These are phyloP conservation scores for Eutolmus rufibarbis DNA, from an alignment of 2,888 invertebrate genomes.

Conservation along the genomic window DNA sequence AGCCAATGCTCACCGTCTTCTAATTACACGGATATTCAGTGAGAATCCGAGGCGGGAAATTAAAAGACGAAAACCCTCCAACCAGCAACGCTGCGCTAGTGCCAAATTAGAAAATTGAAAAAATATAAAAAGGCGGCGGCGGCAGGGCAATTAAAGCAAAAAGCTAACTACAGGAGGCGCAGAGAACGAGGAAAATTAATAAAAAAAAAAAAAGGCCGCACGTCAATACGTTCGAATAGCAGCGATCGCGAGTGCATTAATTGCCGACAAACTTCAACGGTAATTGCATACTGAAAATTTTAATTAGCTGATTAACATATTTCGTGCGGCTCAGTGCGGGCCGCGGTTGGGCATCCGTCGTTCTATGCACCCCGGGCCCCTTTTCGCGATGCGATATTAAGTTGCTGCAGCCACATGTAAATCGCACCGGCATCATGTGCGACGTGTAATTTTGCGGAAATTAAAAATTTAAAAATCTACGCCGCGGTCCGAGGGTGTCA, in stretches of 20 bases:
- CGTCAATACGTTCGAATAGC: constrained; percentile 29
- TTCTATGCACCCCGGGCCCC: constrained; percentile 1
- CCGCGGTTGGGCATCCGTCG: neutral
- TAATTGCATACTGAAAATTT: constrained; percentile 39
- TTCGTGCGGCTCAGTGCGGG: neutral
- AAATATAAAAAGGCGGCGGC: constrained; percentile 15
- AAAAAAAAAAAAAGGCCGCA: neutral
- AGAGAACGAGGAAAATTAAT: constrained; percentile 14
- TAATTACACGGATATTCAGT: constrained; percentile 42
- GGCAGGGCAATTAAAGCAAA: constrained; percentile 17
- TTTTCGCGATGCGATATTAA: neutral
- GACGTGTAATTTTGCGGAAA: constrained; percentile 15
- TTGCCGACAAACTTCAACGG: constrained; percentile 25
- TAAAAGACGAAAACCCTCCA: constrained; percentile 34
- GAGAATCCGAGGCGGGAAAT: constrained; percentile 39
- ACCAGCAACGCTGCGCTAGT: constrained; percentile 9
- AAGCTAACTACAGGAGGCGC: neutral
- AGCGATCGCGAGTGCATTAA: constrained; percentile 35
- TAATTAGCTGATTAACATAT: constrained; percentile 37
- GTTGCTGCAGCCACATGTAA: neutral
- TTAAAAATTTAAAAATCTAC: neutral
- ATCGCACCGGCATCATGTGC: neutral
- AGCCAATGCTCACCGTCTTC: constrained; percentile 25
- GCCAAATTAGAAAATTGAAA: constrained; percentile 34
- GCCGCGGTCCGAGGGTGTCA: neutral